Conservation (phyloP, 2,888 invertebrate species). For the Cheilosia scutellata region DNA sequence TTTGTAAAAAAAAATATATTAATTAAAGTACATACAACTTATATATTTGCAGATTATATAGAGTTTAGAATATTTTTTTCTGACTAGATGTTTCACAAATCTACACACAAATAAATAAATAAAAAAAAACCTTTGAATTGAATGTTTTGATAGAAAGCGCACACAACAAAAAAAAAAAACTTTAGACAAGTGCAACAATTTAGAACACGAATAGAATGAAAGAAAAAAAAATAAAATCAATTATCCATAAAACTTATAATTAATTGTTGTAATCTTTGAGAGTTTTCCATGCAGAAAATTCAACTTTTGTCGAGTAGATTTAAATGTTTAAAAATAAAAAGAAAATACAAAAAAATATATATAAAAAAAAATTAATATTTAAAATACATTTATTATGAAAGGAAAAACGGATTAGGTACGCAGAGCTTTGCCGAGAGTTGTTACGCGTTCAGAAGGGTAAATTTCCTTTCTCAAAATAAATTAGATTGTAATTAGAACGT, state of each 20-base stretch:
- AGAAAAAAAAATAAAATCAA: conserved; percentile 21
- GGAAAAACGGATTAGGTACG: neutral
- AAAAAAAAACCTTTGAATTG: neutral
- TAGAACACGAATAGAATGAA: neutral
- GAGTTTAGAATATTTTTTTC: conserved; percentile 30
- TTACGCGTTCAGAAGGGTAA: neutral
- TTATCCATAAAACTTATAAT: conserved; percentile 37
- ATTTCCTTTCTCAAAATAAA: conserved; percentile 23
- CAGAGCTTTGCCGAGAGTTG: conserved; percentile 46
- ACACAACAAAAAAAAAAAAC: conserved; percentile 17
- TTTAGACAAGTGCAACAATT: conserved; percentile 11
- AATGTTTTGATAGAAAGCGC: conserved; percentile 13
- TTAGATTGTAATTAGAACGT: conserved; percentile 26
- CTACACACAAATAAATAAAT: neutral
- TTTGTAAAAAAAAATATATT: neutral
- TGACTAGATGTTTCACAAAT: conserved; percentile 44
- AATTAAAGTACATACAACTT: neutral
- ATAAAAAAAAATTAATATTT: conserved; percentile 60
- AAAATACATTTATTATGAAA: conserved; percentile 72
- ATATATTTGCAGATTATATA: conserved; percentile 19
- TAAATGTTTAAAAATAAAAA: conserved; percentile 56
- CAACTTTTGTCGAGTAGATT: conserved; percentile 49
- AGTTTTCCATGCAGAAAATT: conserved; percentile 33
- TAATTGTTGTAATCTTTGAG: conserved; percentile 59
- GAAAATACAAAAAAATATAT: conserved; percentile 25